Evolutionary conservation across 2,113 vertebrate genomes (phyloP).

Genomic region (Tenebrosternarchus preto): DNA sequence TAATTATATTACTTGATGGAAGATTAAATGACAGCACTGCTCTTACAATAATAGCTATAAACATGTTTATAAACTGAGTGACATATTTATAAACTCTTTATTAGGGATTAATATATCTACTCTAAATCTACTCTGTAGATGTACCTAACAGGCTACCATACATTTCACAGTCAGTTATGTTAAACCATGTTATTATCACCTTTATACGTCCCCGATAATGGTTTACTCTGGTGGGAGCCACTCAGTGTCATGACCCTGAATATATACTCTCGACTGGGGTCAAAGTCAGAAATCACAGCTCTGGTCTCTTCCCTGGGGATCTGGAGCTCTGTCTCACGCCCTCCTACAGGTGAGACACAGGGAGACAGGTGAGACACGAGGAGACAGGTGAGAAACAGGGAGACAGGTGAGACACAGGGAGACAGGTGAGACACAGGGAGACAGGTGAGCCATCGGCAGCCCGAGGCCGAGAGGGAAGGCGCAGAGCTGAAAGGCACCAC

Average conservation of each 20-base stretch:
- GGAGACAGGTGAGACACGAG: neutral
- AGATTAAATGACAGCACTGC: too few species aligned
- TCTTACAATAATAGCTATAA: too few species aligned
- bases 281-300: slow-evolving; percentile 64
- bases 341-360: slow-evolving; percentile 50
- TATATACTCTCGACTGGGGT: slow-evolving; percentile 63
- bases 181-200: slow-evolving; percentile 53
- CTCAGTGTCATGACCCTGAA: slow-evolving; percentile 64
- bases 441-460: neutral
- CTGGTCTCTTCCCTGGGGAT: slow-evolving; percentile 64
- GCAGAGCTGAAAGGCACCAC: neutral
- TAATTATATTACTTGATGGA: too few species aligned
- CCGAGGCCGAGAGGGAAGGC: too few species aligned
- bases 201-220: slow-evolving; percentile 65
- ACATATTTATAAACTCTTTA: too few species aligned
- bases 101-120: too few species aligned
- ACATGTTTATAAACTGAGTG: too few species aligned
- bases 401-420: neutral
- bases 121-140: too few species aligned
- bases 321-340: slow-evolving; percentile 56
- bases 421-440: neutral
- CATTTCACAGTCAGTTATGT: too few species aligned
- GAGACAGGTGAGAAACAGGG: neutral
- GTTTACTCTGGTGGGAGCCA: slow-evolving; percentile 64
- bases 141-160: too few species aligned